phyloP scores from a whole-genome alignment of 1,140 invertebrate genomes.

The Drosophila oshimai region DNA sequence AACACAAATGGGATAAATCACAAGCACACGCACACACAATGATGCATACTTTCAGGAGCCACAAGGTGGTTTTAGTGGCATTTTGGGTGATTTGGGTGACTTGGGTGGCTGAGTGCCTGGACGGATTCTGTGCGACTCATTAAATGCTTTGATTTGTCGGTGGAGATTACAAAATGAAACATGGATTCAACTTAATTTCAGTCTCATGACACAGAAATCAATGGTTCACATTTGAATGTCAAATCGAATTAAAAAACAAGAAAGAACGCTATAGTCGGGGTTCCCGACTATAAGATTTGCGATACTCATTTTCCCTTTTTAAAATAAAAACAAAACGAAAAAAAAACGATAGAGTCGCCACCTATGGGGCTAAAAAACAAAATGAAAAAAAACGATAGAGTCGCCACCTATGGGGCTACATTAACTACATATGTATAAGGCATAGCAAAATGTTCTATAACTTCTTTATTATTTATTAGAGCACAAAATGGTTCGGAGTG shows the following conservation, averaged over 20 bases:
- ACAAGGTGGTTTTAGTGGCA: constrained; percentile 18
- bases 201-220: constrained; percentile 5
- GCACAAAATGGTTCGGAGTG: too few relatives aligned
- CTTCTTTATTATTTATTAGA: too few relatives aligned
- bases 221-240: neutral
- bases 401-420: too few relatives aligned
- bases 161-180: constrained; percentile 50
- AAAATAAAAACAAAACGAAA: too few relatives aligned
- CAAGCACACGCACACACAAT: constrained; percentile 14
- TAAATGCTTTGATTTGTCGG: constrained; percentile 34
- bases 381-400: too few relatives aligned
- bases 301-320: too few relatives aligned
- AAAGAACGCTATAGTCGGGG: too few relatives aligned
- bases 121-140: constrained; percentile 20
- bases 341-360: too few relatives aligned
- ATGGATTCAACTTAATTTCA: constrained; percentile 44
- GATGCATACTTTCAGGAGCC: constrained; percentile 21
- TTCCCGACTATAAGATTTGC: too few relatives aligned
- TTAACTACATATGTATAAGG: too few relatives aligned
- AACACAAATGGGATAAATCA: constrained; percentile 33
- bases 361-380: too few relatives aligned
- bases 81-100: neutral
- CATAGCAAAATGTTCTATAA: too few relatives aligned
- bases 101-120: constrained; percentile 5
- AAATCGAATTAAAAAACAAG: neutral